Evolutionary conservation across 2,797 vertebrate species (phyloP), one percentile per base, ranked within the genome.

Genomic region (Propithecus perrieri): DNA sequence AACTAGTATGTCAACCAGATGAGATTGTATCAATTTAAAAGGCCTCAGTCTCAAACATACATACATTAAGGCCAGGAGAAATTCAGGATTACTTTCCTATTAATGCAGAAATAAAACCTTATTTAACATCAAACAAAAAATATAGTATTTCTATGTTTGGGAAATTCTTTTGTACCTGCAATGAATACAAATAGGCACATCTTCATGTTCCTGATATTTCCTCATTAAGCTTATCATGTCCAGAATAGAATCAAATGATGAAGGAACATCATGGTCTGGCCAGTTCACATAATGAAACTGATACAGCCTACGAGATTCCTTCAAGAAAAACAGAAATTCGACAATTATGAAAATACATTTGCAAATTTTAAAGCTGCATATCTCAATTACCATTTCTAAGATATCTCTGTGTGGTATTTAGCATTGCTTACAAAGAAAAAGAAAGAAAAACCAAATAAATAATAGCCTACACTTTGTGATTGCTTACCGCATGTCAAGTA

Each of bases 201-300:
- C 99, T 65, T 99, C 99, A 30, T 99, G 99, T 89, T 99, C 99
- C 97, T 99, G 99, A 96, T 99, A 99, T 97, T 99, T 99, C 97
- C 99, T 99, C 99, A 99, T 99, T 91, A 99, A 99, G 89, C 99
- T 99, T 90, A 99, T 99, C 99, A 99, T 99, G 91, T 99, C 99
- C 98, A 99, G 98, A 98, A 99, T 99, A 96, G 99, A 99, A 98
- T 99, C 99, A 96, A 99, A 99, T 0, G 99, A 99, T 0, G 99
- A 99, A n/a, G 99, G 99, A 81, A 99, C 99, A 69, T 99, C 99
- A 2, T 99, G 99, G 98, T 99, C 99, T 0, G 99, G 99, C 99
- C 99, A 99, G 98, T 99, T 99, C 87, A 99, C 99, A 89, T 99
- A 99, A 98, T 99, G 99, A 97, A 99, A 99, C 84, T 99, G 99